phyloP scores from a whole-genome alignment of 1,140 invertebrate genomes.

The Gonatopus flavifemur region DNA sequence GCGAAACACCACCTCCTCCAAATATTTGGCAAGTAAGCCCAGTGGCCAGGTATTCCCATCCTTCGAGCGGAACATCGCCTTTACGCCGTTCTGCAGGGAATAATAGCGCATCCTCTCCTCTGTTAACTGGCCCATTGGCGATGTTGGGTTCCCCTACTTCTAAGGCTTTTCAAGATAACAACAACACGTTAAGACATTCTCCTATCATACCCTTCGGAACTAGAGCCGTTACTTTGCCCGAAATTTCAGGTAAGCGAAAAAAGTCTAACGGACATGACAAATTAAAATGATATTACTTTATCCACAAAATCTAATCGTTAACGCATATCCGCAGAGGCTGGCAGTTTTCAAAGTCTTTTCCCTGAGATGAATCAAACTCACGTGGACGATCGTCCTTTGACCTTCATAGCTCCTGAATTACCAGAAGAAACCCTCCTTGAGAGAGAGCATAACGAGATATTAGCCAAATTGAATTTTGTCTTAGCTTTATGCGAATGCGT shows the following conservation, averaged over 20 bases:
- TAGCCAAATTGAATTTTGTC: constrained; percentile 93
- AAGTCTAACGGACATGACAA: too few species aligned
- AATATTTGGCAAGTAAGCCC: constrained; percentile 80
- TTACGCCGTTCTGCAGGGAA: constrained; percentile 65
- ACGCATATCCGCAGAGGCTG: constrained; percentile 60
- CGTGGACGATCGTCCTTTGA: constrained; percentile 66
- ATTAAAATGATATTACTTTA: constrained; percentile 4
- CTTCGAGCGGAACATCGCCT: constrained; percentile 67
- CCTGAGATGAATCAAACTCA: constrained; percentile 55
- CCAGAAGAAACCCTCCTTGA: constrained; percentile 94
- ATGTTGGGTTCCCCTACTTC: constrained; percentile 65
- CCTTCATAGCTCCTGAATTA: constrained; percentile 87
- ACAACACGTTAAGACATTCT: constrained; percentile 63
- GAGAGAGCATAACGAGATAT: constrained; percentile 89
- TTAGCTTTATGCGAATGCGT: constrained; percentile 88
- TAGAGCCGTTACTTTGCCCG: constrained; percentile 75
- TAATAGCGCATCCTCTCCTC: constrained; percentile 70
- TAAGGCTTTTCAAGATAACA: constrained; percentile 63
- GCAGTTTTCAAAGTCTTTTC: constrained; percentile 63
- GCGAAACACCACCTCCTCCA: constrained; percentile 76
- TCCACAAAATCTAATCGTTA: background rate
- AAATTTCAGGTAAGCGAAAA: constrained; percentile 63
- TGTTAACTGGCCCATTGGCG: constrained; percentile 64
- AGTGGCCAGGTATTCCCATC: constrained; percentile 58
- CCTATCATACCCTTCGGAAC: constrained; percentile 69